A percentile compares a stretch with the other conserved stretches of the same genome.
phyloP scores from a whole-genome alignment of 1,140 invertebrate species.

The Sminthurides bifidus region DNA sequence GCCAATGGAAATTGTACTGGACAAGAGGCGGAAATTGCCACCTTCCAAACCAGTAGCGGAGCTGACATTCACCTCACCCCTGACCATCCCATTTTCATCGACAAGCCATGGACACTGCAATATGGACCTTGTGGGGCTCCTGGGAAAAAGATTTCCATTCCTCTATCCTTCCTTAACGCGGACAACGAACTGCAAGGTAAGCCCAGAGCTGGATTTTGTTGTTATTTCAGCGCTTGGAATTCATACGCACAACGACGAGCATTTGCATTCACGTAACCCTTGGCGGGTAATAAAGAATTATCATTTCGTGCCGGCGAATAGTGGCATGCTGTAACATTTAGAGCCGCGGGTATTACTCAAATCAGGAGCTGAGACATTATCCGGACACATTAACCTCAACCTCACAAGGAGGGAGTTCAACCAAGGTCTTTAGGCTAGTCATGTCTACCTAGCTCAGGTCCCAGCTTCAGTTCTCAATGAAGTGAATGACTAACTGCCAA shows the following conservation, averaged over 20 bases:
- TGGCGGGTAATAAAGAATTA: no score
- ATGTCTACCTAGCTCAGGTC: no score
- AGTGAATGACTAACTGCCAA: no score
- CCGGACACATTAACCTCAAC: no score
- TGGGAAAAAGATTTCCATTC: constrained; percentile 30
- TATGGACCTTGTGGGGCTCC: constrained; percentile 30
- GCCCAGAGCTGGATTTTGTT: neutral
- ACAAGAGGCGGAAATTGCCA: constrained; percentile 22
- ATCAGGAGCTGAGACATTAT: no score
- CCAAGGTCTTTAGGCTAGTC: no score
- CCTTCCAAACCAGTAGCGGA: constrained; percentile 19
- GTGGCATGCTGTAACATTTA: no score
- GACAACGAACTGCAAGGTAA: constrained; percentile 20
- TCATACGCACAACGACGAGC: neutral
- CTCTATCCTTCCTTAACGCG: constrained; percentile 23
- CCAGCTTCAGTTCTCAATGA: no score
- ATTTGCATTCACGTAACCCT: no score
- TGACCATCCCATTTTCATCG: constrained; percentile 30
- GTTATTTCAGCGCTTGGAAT: neutral
- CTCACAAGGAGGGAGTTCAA: no score
- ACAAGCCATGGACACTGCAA: constrained; percentile 29
- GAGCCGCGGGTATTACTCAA: no score
- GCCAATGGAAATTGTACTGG: constrained; percentile 29
- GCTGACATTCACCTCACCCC: constrained; percentile 25
- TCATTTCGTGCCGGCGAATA: no score